Percentiles rank a stretch among this genome's conserved stretches.
Conservation (phyloP, 2,888 invertebrate genomes). For the Seira sanloemensis region DNA sequence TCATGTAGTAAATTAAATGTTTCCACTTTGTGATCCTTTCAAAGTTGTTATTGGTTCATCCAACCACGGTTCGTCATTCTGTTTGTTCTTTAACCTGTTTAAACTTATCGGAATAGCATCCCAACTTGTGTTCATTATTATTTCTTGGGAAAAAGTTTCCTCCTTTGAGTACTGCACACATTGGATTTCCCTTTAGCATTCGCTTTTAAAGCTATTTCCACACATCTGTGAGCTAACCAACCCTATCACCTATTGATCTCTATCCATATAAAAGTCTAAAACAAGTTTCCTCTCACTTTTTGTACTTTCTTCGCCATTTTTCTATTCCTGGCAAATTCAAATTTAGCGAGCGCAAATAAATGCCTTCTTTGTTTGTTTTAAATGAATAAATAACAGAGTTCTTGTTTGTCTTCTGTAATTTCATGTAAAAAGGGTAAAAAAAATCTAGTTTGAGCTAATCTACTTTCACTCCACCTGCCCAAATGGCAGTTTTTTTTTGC, state of each 20-base stretch:
- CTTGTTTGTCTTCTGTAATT: not conserved
- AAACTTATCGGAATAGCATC: not conserved
- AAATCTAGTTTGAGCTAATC: too few species aligned
- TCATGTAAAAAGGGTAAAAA: not conserved
- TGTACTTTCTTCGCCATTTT: too few species aligned
- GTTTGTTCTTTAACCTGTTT: not conserved
- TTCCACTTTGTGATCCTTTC: too few species aligned
- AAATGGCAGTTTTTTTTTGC: not conserved
- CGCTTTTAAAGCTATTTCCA: not conserved
- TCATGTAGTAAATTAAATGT: too few species aligned
- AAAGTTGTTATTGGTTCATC: too few species aligned
- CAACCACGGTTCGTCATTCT: not conserved
- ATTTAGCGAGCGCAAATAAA: not conserved
- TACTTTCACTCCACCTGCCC: not conserved
- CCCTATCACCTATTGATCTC: not conserved
- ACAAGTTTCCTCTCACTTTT: too few species aligned
- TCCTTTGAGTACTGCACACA: not conserved
- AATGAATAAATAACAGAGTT: not conserved
- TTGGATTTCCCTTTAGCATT: not conserved
- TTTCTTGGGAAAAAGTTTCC: not conserved
- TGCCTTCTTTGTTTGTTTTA: not conserved
- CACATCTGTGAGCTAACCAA: conserved; percentile 16
- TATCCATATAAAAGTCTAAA: not conserved
- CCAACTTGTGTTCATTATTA: not conserved
- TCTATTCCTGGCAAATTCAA: not conserved